Percentiles rank a stretch among this genome's conserved stretches.
These are phyloP conservation scores for Larimichthys polyactis DNA, from an alignment of 2,113 vertebrate genomes.

Conservation along the genomic window DNA sequence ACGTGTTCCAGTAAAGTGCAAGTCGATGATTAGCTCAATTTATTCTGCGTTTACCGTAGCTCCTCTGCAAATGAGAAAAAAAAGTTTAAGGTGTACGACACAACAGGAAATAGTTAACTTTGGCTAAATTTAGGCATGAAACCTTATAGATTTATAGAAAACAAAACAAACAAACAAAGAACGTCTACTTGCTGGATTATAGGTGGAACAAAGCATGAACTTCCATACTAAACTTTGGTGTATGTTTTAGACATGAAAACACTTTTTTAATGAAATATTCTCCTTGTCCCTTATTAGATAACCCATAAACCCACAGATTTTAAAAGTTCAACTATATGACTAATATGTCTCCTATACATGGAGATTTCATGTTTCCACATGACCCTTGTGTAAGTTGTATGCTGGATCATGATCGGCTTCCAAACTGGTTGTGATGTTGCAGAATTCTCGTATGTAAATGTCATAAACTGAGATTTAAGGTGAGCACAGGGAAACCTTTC, in stretches of 20 bases:
- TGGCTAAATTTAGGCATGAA: neutral
- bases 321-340: no score
- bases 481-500: neutral
- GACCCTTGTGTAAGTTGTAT: no score
- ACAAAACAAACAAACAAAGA: no score
- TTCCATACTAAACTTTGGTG: neutral
- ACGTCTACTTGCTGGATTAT: neutral
- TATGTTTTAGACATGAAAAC: neutral
- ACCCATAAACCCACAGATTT: no score
- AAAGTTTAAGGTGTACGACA: neutral
- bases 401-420: neutral
- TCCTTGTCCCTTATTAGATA: no score
- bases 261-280: no score
- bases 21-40: neutral
- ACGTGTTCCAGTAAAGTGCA: conserved; percentile 34
- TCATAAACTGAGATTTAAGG: neutral
- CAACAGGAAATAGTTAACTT: neutral
- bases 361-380: neutral
- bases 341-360: no score
- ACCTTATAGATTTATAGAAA: neutral
- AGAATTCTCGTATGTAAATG: neutral
- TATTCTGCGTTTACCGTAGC: neutral
- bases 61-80: neutral
- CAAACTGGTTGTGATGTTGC: neutral
- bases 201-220: neutral